phyloP scores from a whole-genome alignment of 2,888 invertebrate species.

The Caenorhabditis panamensis region DNA sequence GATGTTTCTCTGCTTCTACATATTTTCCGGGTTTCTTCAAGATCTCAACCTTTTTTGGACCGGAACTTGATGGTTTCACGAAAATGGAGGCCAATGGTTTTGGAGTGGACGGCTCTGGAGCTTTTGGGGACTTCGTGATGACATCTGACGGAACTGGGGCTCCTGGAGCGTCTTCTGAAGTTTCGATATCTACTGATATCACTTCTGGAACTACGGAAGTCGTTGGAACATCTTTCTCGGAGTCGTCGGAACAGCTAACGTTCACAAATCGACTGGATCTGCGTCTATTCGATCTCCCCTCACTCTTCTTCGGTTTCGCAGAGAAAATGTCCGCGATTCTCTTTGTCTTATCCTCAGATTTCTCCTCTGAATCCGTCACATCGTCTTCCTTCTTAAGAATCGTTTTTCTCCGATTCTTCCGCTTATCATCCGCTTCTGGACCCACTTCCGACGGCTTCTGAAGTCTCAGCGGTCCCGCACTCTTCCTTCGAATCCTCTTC shows the following conservation, averaged over 20 bases:
- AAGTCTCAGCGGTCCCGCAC: no score
- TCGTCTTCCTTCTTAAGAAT: conserved; percentile 9
- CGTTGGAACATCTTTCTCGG: neutral
- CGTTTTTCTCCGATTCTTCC: conserved; percentile 28
- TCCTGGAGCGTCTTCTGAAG: neutral
- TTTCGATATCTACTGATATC: no score
- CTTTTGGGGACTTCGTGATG: neutral
- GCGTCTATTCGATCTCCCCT: neutral
- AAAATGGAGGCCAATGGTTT: neutral
- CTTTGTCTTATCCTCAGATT: neutral
- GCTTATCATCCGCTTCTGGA: neutral
- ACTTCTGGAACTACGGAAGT: conserved; percentile 5
- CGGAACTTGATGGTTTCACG: neutral
- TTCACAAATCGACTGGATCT: neutral
- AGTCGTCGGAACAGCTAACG: no score
- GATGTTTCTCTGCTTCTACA: neutral
- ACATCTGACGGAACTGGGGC: neutral
- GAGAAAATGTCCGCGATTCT: conserved; percentile 24
- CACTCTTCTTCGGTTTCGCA: neutral
- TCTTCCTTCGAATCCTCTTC: conserved; percentile 3
- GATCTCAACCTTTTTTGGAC: no score
- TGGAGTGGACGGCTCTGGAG: neutral
- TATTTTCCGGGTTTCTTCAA: neutral
- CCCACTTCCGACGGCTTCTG: neutral
- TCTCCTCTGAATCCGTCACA: no score